A percentile compares a stretch with the other conserved stretches of the same genome.
phyloP scores from a whole-genome alignment of 1,140 invertebrate species.

The Caligus rogercresseyi region DNA sequence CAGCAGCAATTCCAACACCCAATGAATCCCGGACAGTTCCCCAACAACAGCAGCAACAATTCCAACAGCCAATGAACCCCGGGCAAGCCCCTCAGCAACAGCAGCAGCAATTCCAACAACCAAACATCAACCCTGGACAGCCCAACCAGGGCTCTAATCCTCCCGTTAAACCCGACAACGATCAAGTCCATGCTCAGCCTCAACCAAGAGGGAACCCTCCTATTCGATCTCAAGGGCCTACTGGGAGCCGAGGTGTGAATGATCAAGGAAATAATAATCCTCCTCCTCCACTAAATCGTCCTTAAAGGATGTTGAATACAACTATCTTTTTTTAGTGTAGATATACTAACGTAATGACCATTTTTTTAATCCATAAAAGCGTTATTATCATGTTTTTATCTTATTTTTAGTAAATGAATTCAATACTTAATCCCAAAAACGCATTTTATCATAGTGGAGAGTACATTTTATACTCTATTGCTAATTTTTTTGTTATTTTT shows the following conservation, averaged over 20 bases:
- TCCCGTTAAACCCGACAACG: not conserved
- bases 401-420: no score
- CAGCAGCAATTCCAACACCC: slow-evolving; percentile 9
- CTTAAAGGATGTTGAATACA: no score
- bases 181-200: not conserved
- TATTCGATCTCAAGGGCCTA: not conserved
- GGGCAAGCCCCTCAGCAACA: slow-evolving; percentile 11
- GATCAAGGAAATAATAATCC: not conserved
- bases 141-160: not conserved
- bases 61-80: not conserved
- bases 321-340: no score
- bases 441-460: no score
- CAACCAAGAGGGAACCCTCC: not conserved
- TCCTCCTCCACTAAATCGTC: no score
- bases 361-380: no score
- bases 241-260: not conserved
- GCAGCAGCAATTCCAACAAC: not conserved
- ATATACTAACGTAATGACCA: no score
- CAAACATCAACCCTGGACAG: not conserved
- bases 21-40: not conserved
- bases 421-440: no score
- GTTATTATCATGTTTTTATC: no score
- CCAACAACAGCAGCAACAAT: slow-evolving; percentile 7
- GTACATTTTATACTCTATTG: no score
- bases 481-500: no score